A percentile compares a stretch with the other conserved stretches of the same genome.
phyloP scores from a whole-genome alignment of 2,113 vertebrate species.

The Fulmarus glacialis region DNA sequence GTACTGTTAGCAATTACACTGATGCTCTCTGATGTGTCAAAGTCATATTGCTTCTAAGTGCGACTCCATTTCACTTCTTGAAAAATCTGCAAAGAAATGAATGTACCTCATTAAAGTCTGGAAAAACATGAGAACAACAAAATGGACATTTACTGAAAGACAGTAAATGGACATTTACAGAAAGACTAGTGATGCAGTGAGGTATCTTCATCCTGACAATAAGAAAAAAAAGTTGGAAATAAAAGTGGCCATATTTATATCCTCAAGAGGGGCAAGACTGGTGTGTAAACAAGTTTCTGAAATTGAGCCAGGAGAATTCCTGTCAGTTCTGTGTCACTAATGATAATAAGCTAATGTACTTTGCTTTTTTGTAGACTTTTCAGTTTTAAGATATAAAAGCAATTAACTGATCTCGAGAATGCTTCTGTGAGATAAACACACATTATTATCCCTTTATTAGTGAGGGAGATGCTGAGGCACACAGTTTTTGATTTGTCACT shows the following conservation, averaged over 20 bases:
- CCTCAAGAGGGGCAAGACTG: background rate
- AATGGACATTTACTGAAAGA: background rate
- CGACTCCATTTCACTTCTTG: background rate
- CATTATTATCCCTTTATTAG: background rate
- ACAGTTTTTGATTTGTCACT: background rate
- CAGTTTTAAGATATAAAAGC: background rate
- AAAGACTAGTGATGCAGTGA: background rate
- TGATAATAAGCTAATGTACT: background rate
- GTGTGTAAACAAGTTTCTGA: constrained; percentile 17
- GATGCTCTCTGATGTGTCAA: background rate
- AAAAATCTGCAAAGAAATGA: background rate
- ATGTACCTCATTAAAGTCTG: background rate
- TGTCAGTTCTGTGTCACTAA: background rate
- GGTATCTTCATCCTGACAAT: background rate
- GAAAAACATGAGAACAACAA: background rate
- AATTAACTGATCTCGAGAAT: constrained; percentile 4
- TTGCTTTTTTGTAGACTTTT: background rate
- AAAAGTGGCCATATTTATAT: background rate
- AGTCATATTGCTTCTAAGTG: background rate
- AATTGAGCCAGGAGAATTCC: constrained; percentile 23
- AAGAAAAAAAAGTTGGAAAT: background rate
- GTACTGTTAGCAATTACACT: background rate
- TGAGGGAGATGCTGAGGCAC: background rate
- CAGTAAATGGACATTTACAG: constrained; percentile 8
- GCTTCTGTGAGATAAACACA: background rate